Conservation (phyloP, 2,113 vertebrate species). For the Trinectes maculatus region DNA sequence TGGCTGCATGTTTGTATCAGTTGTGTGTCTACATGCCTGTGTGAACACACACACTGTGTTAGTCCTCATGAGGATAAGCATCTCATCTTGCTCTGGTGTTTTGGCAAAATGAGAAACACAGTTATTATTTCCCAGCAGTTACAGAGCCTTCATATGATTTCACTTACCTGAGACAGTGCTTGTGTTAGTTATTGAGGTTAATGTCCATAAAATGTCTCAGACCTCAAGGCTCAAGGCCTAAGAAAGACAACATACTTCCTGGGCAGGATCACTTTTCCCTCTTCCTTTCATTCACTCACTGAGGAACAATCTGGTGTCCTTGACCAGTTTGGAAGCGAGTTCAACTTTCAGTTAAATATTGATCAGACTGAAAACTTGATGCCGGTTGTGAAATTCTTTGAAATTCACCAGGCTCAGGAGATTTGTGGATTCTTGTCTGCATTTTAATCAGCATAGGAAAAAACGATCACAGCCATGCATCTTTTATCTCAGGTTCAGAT, state of each 20-base stretch:
- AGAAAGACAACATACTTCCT: neutral
- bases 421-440: slow-evolving; percentile 11
- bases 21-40: no score
- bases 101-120: slow-evolving; percentile 5
- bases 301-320: neutral
- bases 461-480: neutral
- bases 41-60: no score
- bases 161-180: slow-evolving; percentile 14
- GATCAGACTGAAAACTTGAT: slow-evolving; percentile 7
- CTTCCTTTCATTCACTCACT: slow-evolving; percentile 13
- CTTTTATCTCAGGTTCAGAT: slow-evolving; percentile 22
- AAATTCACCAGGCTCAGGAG: neutral
- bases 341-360: slow-evolving; percentile 6
- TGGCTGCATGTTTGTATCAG: slow-evolving; percentile 6
- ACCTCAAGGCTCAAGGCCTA: slow-evolving; percentile 7
- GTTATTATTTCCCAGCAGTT: slow-evolving; percentile 1
- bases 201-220: neutral
- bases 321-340: slow-evolving; percentile 9
- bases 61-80: neutral
- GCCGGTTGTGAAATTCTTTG: slow-evolving; percentile 7
- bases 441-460: slow-evolving; percentile 28
- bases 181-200: slow-evolving; percentile 43
- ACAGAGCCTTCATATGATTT: slow-evolving; percentile 12
- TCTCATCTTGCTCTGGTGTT: slow-evolving; percentile 7
- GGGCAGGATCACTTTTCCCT: slow-evolving; percentile 10